These are phyloP conservation scores for Antheraea yamamai DNA, from an alignment of 2,888 invertebrate species.

Conservation along the genomic window DNA sequence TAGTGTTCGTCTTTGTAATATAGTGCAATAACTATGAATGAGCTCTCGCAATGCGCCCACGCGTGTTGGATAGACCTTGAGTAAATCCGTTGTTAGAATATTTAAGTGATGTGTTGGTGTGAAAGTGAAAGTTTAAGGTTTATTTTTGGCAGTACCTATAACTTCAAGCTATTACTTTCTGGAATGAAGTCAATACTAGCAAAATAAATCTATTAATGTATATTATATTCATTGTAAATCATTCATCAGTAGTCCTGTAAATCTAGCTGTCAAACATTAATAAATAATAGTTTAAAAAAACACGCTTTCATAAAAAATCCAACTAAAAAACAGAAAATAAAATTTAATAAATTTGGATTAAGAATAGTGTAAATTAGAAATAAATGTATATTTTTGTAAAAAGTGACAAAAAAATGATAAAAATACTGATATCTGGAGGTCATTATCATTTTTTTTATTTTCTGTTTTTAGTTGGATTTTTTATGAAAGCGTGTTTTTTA, in stretches of 20 bases:
- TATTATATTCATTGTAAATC: too few relatives aligned
- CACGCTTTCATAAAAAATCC: too few relatives aligned
- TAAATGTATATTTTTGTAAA: too few relatives aligned
- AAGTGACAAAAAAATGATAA: too few relatives aligned
- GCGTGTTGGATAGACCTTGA: slow-evolving; percentile 43
- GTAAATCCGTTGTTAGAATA: slow-evolving; percentile 34
- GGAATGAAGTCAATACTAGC: not conserved
- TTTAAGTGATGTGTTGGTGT: not conserved
- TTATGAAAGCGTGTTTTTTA: too few relatives aligned
- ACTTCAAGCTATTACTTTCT: not conserved
- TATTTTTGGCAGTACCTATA: not conserved
- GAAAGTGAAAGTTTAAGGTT: slow-evolving; percentile 1
- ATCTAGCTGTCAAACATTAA: not conserved
- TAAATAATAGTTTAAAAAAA: too few relatives aligned
- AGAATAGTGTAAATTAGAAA: too few relatives aligned
- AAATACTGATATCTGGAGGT: too few relatives aligned
- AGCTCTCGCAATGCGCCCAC: slow-evolving; percentile 49
- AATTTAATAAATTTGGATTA: too few relatives aligned
- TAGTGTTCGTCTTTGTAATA: slow-evolving; percentile 17
- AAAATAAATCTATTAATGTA: not conserved
- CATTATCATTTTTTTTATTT: too few relatives aligned
- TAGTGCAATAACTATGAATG: slow-evolving; percentile 43
- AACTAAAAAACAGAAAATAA: too few relatives aligned
- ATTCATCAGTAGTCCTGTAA: not conserved
- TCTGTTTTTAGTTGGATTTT: too few relatives aligned